Conservation (phyloP, 2,888 invertebrate species). For the Mantis religiosa region DNA sequence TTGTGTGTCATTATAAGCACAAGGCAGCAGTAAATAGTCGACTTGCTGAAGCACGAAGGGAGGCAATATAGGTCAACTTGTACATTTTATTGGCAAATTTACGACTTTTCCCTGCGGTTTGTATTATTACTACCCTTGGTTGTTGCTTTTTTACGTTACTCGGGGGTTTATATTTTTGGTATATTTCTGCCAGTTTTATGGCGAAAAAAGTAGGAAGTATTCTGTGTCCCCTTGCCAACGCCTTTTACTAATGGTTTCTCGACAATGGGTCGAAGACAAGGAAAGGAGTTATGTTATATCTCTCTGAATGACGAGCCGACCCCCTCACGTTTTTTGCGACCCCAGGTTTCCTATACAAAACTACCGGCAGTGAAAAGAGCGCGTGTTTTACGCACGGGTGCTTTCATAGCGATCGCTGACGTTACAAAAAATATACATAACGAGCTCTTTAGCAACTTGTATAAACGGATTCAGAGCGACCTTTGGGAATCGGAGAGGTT, state of each 20-base stretch:
- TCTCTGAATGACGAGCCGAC: neutral
- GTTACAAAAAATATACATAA: neutral
- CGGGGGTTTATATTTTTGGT: conserved; percentile 13
- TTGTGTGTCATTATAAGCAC: neutral
- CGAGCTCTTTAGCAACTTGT: neutral
- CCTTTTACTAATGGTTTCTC: conserved; percentile 13
- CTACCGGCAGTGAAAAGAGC: neutral
- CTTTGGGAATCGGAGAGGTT: neutral
- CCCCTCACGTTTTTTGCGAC: neutral
- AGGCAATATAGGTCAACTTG: neutral
- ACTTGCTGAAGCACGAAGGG: neutral
- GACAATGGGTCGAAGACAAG: conserved; percentile 12
- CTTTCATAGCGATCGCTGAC: neutral
- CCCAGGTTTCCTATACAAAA: neutral
- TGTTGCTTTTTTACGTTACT: neutral
- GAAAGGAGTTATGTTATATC: neutral
- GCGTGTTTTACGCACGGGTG: conserved; percentile 5
- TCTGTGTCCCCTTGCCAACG: neutral
- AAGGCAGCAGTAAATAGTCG: neutral
- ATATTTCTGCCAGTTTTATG: conserved; percentile 19
- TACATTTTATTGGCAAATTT: conserved; percentile 11
- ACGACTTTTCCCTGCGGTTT: conserved; percentile 4
- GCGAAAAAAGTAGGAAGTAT: conserved; percentile 11
- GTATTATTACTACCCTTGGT: neutral
- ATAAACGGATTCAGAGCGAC: neutral